phyloP scores from a whole-genome alignment of 2,797 vertebrate species.

The Onychomys leucogaster region DNA sequence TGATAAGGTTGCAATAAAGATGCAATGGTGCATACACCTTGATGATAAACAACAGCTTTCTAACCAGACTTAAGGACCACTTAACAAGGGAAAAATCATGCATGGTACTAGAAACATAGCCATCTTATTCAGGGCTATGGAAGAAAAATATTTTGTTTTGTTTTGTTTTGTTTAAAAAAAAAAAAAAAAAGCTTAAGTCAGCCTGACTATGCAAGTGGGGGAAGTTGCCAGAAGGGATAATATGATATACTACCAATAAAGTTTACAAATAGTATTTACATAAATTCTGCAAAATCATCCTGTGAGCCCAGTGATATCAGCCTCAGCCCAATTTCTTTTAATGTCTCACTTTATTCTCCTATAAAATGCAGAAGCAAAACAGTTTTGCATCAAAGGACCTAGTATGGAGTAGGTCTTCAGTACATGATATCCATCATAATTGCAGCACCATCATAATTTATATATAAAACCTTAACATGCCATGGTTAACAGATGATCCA shows the following conservation, averaged over 20 bases:
- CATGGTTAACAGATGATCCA: background rate
- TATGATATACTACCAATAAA: background rate
- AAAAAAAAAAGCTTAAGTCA: slow-evolving; percentile 11
- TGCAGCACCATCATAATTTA: background rate
- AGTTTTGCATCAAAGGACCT: slow-evolving; percentile 25
- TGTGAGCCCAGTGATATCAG: background rate
- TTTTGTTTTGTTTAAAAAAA: too few species aligned
- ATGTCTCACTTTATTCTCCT: slow-evolving; percentile 4
- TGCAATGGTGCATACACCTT: background rate
- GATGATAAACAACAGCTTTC: background rate
- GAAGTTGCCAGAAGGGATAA: background rate
- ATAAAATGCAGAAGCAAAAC: slow-evolving; percentile 38
- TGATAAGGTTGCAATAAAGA: background rate
- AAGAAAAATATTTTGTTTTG: background rate
- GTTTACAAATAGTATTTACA: background rate
- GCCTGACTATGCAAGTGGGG: background rate
- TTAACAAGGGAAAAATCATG: background rate
- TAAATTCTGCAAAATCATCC: background rate
- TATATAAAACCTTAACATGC: background rate
- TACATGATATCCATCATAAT: background rate
- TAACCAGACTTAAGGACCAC: background rate
- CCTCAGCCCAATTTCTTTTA: slow-evolving; percentile 6
- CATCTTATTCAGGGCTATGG: background rate
- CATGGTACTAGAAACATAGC: background rate
- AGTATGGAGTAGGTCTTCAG: background rate